Evolutionary conservation across 2,888 invertebrate genomes (phyloP), one percentile per base, ranked within the genome.

Genomic region (Lepidochitona cinerea): DNA sequence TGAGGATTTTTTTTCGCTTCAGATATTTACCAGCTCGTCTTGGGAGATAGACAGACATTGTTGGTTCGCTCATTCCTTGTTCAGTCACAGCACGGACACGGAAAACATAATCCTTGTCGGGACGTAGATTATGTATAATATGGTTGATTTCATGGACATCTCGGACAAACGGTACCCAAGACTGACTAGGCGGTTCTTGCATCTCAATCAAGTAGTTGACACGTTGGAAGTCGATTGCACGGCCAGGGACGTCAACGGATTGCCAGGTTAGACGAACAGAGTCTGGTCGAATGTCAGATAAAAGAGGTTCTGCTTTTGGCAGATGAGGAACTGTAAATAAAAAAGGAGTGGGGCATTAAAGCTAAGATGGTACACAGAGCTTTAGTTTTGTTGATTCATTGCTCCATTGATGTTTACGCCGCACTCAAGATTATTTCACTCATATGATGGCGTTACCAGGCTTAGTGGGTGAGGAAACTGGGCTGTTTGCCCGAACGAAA

Each of bases 121-220:
- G 87, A 64, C 83, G 75, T 12, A 87, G 82, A 70, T 83, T 84
- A 59, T 81, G 80, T 41, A 86, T 75, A 9, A 79, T 79, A 66
- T 83, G 81, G 23, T 75, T 80, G 0, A 83, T 83, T 29, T 75
- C 53, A 12, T 79, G 78, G 36, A 89, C 70, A 37, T 85, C 82
- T 7, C 80, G 76, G 26, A 83, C 84, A 12, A 89, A 74, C 23
- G 84, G 81, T n/a, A 78, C 76, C 90, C 90, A 90, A 33, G 79
- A 71, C 41, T 84, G 81, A 41, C 84, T 86, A 0, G 89, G 88
- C 3, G 88, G 95, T 33, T 87, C 82, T 70, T 83, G 83, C 94
- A 97, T 96, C 92, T 99, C 99, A 81, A 97, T 94, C 90, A 96
- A 95, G 89, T 99, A 99, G 0, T 97, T 97, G 74, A 98, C 96